A percentile compares a stretch with the other conserved stretches of the same genome.
phyloP scores from a whole-genome alignment of 2,888 invertebrate genomes.

The Tenthredo distinguenda region DNA sequence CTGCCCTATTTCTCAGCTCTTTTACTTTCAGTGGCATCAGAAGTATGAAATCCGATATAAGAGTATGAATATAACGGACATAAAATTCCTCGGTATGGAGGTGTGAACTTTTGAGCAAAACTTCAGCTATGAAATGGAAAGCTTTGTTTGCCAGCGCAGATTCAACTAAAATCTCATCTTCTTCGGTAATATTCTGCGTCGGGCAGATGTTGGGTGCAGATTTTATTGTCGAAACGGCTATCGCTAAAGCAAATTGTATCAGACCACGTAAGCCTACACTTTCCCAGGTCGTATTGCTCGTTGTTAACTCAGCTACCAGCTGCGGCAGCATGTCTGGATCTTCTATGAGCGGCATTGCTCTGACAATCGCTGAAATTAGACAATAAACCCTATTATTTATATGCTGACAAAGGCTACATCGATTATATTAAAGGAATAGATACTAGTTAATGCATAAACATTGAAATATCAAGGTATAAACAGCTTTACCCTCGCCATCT shows the following conservation, averaged over 20 bases:
- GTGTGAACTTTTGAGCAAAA: slow-evolving; percentile 85
- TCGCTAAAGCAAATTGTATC: slow-evolving; percentile 85
- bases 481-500: slow-evolving; percentile 83
- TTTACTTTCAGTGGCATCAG: slow-evolving; percentile 95
- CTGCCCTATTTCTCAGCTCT: slow-evolving; percentile 90
- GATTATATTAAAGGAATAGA: neutral
- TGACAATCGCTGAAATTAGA: slow-evolving; percentile 70
- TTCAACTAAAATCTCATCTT: slow-evolving; percentile 90
- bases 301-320: slow-evolving; percentile 82
- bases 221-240: slow-evolving; percentile 84
- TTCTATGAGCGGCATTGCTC: slow-evolving; percentile 72
- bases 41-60: slow-evolving; percentile 95
- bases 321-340: slow-evolving; percentile 77
- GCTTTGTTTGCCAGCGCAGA: slow-evolving; percentile 88
- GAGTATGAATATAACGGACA: slow-evolving; percentile 88
- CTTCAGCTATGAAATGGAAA: slow-evolving; percentile 89
- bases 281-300: slow-evolving; percentile 79
- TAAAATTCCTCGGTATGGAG: slow-evolving; percentile 90
- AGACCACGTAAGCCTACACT: slow-evolving; percentile 82
- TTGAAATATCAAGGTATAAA: neutral
- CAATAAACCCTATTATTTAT: slow-evolving; percentile 1
- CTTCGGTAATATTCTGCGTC: slow-evolving; percentile 82
- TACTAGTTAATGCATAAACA: neutral
- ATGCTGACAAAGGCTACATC: neutral
- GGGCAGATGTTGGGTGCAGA: slow-evolving; percentile 81